These are phyloP conservation scores for Penelope pileata DNA, from an alignment of 2,113 vertebrate species.

Conservation along the genomic window DNA sequence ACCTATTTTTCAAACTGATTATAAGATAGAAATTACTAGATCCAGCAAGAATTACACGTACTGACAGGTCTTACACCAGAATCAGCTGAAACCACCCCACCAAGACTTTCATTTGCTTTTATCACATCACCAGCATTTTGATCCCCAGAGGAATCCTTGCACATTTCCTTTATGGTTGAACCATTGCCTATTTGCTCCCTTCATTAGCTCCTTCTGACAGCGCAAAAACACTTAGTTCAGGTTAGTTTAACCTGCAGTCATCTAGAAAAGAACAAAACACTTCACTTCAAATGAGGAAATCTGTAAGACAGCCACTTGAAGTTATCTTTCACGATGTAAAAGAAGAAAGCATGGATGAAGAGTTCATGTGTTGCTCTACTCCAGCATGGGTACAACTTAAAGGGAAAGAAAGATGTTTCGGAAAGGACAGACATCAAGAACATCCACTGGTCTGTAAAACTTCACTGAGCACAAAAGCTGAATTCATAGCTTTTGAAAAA, in stretches of 20 bases:
- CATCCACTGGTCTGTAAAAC: accelerated
- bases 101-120: too few species aligned
- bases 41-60: too few species aligned
- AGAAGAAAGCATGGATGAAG: neutral
- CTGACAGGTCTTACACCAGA: too few species aligned
- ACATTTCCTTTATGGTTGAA: neutral
- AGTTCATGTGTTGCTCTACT: neutral
- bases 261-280: neutral
- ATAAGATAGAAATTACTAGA: neutral
- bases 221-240: neutral
- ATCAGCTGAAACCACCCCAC: neutral
- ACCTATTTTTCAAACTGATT: neutral
- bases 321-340: neutral
- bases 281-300: neutral
- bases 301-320: neutral
- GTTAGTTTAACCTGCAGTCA: neutral
- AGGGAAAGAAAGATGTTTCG: neutral
- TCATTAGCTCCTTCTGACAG: neutral
- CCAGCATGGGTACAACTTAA: neutral
- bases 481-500: neutral
- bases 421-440: neutral
- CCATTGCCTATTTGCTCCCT: neutral
- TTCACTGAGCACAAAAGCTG: neutral
- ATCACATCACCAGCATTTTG: accelerated
- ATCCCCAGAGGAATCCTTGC: neutral